Conservation (phyloP, 2,797 vertebrate species). For the Manis crassicaudata region DNA sequence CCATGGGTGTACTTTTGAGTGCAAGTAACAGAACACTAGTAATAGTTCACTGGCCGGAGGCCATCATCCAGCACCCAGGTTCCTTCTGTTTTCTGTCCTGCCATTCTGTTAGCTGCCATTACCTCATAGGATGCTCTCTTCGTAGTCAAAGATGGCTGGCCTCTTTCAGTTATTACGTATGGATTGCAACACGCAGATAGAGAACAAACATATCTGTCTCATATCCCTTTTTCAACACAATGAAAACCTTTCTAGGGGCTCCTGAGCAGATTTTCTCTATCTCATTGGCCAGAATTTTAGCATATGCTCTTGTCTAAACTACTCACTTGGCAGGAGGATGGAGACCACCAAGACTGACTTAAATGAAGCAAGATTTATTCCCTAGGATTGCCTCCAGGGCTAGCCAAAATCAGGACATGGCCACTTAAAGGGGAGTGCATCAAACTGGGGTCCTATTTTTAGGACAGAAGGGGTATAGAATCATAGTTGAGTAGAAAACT, state of each 20-base stretch:
- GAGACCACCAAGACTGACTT: background rate
- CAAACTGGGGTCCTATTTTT: background rate
- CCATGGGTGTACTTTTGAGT: background rate
- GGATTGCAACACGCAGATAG: background rate
- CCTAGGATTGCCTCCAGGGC: background rate
- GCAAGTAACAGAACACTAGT: background rate
- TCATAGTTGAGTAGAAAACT: background rate
- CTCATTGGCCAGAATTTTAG: background rate
- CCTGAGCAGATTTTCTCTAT: background rate
- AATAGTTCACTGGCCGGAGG: background rate
- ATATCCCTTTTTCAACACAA: background rate
- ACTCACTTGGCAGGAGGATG: background rate
- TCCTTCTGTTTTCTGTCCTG: background rate
- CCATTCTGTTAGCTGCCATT: background rate
- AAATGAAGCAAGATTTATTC: background rate
- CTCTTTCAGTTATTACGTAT: background rate
- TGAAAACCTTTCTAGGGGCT: background rate
- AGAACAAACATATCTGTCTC: background rate
- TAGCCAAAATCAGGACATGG: background rate
- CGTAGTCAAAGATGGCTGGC: background rate
- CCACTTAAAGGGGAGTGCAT: background rate
- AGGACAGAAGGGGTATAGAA: background rate
- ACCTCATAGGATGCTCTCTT: background rate
- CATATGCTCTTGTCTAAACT: background rate
- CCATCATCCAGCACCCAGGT: background rate